These are phyloP conservation scores for Pimpla rufipes DNA, from an alignment of 2,888 invertebrate species.

Conservation along the genomic window DNA sequence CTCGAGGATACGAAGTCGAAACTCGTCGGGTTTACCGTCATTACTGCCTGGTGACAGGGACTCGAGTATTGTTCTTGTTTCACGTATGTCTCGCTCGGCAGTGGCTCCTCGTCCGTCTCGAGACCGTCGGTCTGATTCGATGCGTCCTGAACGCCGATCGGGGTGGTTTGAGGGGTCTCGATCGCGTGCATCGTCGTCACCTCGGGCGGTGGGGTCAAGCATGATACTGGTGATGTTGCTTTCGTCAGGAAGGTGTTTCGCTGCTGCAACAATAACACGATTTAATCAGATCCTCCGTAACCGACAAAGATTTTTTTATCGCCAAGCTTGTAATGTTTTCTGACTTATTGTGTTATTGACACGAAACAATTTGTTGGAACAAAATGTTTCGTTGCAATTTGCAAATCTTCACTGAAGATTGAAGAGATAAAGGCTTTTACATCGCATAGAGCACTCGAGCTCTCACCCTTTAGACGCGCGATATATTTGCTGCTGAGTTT, in stretches of 20 bases:
- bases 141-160: conserved; percentile 91
- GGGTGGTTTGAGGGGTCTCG: conserved; percentile 85
- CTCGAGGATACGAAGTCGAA: conserved; percentile 79
- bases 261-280: conserved; percentile 75
- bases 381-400: too few relatives aligned
- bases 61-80: conserved; percentile 80
- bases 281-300: conserved; percentile 34
- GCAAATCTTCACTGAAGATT: too few relatives aligned
- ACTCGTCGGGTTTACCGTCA: conserved; percentile 75
- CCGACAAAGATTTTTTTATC: neutral
- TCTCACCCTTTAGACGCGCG: too few relatives aligned
- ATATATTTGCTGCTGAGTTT: too few relatives aligned
- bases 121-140: conserved; percentile 94
- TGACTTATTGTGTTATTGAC: too few relatives aligned
- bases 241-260: conserved; percentile 82
- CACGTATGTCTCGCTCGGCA: conserved; percentile 73
- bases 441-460: too few relatives aligned
- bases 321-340: neutral
- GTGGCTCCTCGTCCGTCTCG: conserved; percentile 78
- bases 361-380: too few relatives aligned
- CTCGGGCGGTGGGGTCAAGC: conserved; percentile 89
- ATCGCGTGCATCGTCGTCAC: conserved; percentile 84
- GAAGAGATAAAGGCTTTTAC: too few relatives aligned
- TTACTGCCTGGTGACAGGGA: conserved; percentile 78
- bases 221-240: conserved; percentile 87